Percentiles rank a stretch among this genome's conserved stretches.
These are phyloP conservation scores for Apeira syringaria DNA, from an alignment of 2,888 invertebrate species.

Conservation along the genomic window DNA sequence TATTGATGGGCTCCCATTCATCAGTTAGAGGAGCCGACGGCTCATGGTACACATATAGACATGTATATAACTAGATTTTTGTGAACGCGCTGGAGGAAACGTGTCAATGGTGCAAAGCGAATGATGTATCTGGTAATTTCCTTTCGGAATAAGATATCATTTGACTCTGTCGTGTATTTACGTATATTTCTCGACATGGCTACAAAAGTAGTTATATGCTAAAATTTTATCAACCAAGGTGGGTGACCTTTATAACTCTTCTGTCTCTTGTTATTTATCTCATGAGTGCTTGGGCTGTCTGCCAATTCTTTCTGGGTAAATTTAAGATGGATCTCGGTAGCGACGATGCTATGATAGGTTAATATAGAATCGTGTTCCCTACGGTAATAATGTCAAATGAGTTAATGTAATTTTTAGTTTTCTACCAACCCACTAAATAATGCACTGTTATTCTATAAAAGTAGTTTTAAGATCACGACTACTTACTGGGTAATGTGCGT, in stretches of 20 bases:
- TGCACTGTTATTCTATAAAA: too few species aligned
- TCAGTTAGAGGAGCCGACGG: slow-evolving; percentile 54
- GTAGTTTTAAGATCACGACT: too few species aligned
- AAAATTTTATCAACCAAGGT: slow-evolving; percentile 21
- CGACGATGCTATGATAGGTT: too few species aligned
- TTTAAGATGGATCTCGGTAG: background rate
- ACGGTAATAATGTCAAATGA: too few species aligned
- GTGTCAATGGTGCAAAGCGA: slow-evolving; percentile 25
- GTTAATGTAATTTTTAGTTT: too few species aligned
- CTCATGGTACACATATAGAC: slow-evolving; percentile 43
- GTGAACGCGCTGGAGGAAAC: slow-evolving; percentile 36
- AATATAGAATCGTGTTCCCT: too few species aligned
- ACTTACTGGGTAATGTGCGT: too few species aligned
- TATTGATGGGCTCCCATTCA: slow-evolving; percentile 71
- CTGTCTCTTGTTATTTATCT: slow-evolving; percentile 25
- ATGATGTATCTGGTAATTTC: slow-evolving; percentile 24
- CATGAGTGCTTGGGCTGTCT: slow-evolving; percentile 17
- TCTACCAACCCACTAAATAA: too few species aligned
- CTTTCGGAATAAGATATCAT: slow-evolving; percentile 21
- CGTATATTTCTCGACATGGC: too few species aligned
- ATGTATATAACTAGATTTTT: slow-evolving; percentile 44
- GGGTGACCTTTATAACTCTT: slow-evolving; percentile 21
- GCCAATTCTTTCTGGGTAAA: slow-evolving; percentile 20
- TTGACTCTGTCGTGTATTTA: slow-evolving; percentile 6
- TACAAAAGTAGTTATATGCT: background rate